Base-by-base conservation (phyloP, 1,140 invertebrate genomes). In the Bacillus rossius region DNA sequence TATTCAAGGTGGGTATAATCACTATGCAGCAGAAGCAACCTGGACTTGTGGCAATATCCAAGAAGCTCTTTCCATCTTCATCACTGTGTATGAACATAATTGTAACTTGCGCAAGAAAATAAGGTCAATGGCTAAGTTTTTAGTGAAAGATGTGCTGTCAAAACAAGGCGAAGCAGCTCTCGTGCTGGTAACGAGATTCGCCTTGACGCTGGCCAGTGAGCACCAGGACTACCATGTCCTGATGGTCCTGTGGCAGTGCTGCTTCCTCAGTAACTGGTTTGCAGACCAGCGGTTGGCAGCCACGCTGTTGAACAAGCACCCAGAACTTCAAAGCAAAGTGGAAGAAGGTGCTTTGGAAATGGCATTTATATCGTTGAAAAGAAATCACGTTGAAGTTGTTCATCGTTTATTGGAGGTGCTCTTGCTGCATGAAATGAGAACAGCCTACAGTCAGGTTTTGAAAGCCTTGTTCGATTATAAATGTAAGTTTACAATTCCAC, bases 401-500 rank as follows among this genome's bases (percentile, higher is more conserved):
- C 29, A 55, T 22, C 20, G 53, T 26, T 22, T 55, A 13, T 26
- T 55, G 3, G 53, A 55, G 43, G 38, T 55, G 8, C 14, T 40
- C 8, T 23, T 55, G 40, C 40, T 14, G 16, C 43, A 43, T 20
- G 14, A 42, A n/a, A 25, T 43, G 20, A 55, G 13, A n/a, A 17
- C 40, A 1, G 14, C 20, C 16, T 55, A 42, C n/a, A 26, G 16
- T 20, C 10, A 43, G 10, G 40, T 43, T n/a, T 14, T 55, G 14
- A 14, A 41, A 13, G 53, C 17, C 14, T 20, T 43, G 1, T 55
- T 55, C 25, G 53, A 55, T 34, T 45, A 22, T 13, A 55, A 55
- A 34, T 55, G 53, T 55, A 42, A 55, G 53, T 55, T 8, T 16
- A n/a, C n/a, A n/a, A n/a, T n/a, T n/a, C n/a, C n/a, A n/a, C n/a